Evolutionary conservation across 2,797 vertebrate genomes (phyloP).

Genomic region (Glyptemys insculpta): DNA sequence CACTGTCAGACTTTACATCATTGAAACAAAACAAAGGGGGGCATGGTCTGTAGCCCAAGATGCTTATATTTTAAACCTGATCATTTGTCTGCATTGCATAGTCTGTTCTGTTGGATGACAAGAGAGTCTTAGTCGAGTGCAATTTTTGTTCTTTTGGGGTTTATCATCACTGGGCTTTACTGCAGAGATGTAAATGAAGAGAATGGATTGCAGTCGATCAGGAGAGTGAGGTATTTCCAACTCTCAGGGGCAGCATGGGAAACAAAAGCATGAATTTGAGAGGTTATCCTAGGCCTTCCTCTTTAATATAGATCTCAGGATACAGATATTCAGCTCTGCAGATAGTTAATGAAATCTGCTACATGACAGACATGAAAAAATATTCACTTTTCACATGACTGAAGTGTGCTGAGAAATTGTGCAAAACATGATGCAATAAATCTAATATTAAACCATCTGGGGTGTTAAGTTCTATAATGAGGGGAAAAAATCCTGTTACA

Average conservation of each 20-base stretch:
- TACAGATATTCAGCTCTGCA: neutral
- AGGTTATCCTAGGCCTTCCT: neutral
- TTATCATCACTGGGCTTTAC: neutral
- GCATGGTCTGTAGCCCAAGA: neutral
- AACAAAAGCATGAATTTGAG: neutral
- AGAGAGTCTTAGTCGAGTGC: fast-evolving
- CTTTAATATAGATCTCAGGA: neutral
- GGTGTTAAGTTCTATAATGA: neutral
- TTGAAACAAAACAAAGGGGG: neutral
- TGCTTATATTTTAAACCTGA: too few relatives aligned
- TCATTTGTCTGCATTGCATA: too few relatives aligned
- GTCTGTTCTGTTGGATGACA: neutral
- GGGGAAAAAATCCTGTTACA: neutral
- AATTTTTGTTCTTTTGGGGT: neutral
- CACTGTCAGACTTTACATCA: neutral
- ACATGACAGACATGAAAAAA: neutral
- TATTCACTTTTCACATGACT: neutral
- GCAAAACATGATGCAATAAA: neutral
- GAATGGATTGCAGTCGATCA: fast-evolving
- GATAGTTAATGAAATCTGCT: neutral
- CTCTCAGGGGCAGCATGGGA: neutral
- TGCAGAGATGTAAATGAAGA: neutral
- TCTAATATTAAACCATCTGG: neutral
- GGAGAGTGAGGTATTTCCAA: neutral
- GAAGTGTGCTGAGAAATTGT: neutral